Conservation (phyloP, 1,140 invertebrate species). For the Rhagoletis pomonella region DNA sequence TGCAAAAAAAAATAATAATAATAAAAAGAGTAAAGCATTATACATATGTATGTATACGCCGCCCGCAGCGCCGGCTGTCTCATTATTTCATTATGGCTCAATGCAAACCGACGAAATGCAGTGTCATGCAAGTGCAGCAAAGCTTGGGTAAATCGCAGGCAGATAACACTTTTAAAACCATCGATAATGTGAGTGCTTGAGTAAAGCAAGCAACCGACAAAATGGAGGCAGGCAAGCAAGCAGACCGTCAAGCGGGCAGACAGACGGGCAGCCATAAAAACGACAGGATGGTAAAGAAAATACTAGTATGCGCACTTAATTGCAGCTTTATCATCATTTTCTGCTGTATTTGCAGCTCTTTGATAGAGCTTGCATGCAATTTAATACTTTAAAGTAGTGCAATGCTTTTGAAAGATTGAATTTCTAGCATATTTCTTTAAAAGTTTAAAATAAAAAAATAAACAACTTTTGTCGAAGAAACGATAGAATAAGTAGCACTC, state of each 20-base stretch:
- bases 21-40: too few relatives aligned
- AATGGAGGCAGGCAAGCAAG: not conserved
- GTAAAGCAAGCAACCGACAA: not conserved
- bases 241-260: not conserved
- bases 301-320: not conserved
- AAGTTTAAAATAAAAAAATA: too few relatives aligned
- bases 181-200: not conserved
- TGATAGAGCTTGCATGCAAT: not conserved
- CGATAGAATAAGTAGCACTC: too few relatives aligned
- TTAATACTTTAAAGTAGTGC: not conserved
- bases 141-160: not conserved
- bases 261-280: too few relatives aligned
- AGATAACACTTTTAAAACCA: not conserved
- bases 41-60: too few relatives aligned
- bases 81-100: constrained; percentile 28
- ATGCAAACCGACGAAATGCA: not conserved
- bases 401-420: not conserved
- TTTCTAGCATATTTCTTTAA: too few relatives aligned
- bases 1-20: not conserved
- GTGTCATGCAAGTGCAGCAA: not conserved
- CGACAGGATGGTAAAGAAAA: not conserved
- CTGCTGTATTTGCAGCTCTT: not conserved
- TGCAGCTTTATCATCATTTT: not conserved
- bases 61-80: constrained; percentile 11
- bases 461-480: too few relatives aligned